Evolutionary conservation across 2,888 invertebrate genomes (phyloP).

Genomic region (Agonopterix arenella): DNA sequence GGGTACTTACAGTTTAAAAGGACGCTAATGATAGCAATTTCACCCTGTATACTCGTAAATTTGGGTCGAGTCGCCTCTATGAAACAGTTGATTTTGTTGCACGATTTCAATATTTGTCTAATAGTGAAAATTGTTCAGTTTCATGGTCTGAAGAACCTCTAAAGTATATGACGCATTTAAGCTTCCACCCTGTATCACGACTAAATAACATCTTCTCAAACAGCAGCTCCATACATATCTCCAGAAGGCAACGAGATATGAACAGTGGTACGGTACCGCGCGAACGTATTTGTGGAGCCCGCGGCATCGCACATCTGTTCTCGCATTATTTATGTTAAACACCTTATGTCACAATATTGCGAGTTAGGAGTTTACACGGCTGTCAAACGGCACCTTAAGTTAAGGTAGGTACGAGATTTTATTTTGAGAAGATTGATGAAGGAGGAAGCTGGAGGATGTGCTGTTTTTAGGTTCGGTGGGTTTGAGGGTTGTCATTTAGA

Average conservation of each 20-base stretch:
- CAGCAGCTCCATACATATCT: slow-evolving; percentile 39
- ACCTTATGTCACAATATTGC: slow-evolving; percentile 76
- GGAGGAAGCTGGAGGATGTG: background rate
- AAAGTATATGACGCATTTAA: too few species aligned
- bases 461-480: background rate
- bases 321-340: slow-evolving; percentile 76
- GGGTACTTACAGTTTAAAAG: too few species aligned
- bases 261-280: slow-evolving; percentile 37
- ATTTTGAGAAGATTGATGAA: slow-evolving; percentile 30
- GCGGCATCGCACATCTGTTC: slow-evolving; percentile 71
- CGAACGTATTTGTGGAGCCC: slow-evolving; percentile 67
- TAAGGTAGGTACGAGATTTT: slow-evolving; percentile 42
- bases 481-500: too few species aligned
- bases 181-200: too few species aligned
- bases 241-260: slow-evolving; percentile 43
- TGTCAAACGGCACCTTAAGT: slow-evolving; percentile 38
- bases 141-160: too few species aligned
- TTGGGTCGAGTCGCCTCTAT: too few species aligned
- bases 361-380: slow-evolving; percentile 60
- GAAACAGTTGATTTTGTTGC: too few species aligned
- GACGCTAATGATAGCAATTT: too few species aligned
- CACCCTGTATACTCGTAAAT: too few species aligned
- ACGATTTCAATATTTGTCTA: too few species aligned
- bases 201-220: too few species aligned
- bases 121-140: too few species aligned